phyloP scores from a whole-genome alignment of 2,113 vertebrate genomes.

The Trematomus loennbergii region DNA sequence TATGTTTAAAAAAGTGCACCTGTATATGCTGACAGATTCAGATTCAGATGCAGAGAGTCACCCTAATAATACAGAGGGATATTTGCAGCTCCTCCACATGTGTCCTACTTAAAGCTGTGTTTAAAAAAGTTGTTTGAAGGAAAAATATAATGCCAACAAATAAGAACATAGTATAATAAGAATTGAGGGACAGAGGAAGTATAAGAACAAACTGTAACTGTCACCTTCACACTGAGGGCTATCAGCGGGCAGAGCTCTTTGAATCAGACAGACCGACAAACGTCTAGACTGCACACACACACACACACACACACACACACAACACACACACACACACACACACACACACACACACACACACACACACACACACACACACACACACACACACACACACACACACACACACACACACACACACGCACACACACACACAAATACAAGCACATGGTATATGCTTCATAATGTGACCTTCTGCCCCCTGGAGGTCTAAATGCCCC shows the following conservation, averaged over 20 bases:
- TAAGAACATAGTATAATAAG: not conserved
- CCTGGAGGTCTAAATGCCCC: conserved; percentile 55
- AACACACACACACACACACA: conserved; percentile 10
- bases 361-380: conserved; percentile 16
- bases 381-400: conserved; percentile 15
- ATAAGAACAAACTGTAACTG: conserved; percentile 32
- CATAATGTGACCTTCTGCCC: conserved; percentile 55
- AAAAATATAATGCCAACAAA: not conserved
- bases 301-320: no score
- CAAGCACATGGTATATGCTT: no score
- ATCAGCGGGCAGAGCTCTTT: conserved; percentile 48
- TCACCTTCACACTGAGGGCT: conserved; percentile 58
- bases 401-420: not conserved
- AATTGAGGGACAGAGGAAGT: conserved; percentile 28
- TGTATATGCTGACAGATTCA: no score
- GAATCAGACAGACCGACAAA: conserved; percentile 67
- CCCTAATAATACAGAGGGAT: not conserved
- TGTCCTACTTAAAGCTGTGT: not conserved
- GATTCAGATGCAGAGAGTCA: no score
- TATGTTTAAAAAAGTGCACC: not conserved
- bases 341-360: conserved; percentile 5
- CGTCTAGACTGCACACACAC: not conserved
- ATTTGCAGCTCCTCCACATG: not conserved
- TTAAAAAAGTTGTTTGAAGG: not conserved
- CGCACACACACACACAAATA: no score